A percentile compares a stretch with the other conserved stretches of the same genome.
phyloP scores from a whole-genome alignment of 2,888 invertebrate genomes.

The Phytoseiulus persimilis region DNA sequence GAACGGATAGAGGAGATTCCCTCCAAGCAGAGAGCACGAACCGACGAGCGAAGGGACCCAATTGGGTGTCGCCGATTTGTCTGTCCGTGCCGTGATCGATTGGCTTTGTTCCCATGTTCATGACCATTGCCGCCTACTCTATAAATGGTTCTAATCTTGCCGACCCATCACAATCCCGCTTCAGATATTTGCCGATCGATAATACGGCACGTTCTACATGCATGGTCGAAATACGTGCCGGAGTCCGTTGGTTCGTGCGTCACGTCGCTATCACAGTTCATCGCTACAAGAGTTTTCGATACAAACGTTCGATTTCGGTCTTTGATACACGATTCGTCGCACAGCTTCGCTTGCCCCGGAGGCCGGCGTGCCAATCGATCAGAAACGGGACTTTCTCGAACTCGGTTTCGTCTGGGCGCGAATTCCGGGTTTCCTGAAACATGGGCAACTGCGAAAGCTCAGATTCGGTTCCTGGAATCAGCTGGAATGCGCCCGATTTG shows the following conservation, averaged over 20 bases:
- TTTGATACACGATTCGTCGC: too few relatives aligned
- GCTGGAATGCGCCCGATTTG: background rate
- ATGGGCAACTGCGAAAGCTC: too few relatives aligned
- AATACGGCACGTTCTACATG: background rate
- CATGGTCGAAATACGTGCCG: background rate
- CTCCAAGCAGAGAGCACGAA: background rate
- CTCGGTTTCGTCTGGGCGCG: too few relatives aligned
- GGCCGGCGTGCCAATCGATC: too few relatives aligned
- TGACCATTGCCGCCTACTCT: background rate
- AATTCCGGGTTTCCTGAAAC: too few relatives aligned
- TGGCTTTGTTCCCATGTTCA: background rate
- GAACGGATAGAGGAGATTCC: background rate
- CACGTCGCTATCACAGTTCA: too few relatives aligned
- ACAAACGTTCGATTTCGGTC: too few relatives aligned
- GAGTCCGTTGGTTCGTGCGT: too few relatives aligned
- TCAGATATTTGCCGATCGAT: background rate
- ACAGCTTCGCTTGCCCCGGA: too few relatives aligned
- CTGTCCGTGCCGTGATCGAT: conserved; percentile 5
- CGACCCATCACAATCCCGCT: background rate
- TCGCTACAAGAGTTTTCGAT: too few relatives aligned
- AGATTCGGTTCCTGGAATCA: background rate
- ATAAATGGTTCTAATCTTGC: background rate
- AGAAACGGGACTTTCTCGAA: too few relatives aligned
- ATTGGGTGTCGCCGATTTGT: background rate
- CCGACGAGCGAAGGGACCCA: background rate